phyloP scores from a whole-genome alignment of 2,888 invertebrate species.

The Protonemura montana region DNA sequence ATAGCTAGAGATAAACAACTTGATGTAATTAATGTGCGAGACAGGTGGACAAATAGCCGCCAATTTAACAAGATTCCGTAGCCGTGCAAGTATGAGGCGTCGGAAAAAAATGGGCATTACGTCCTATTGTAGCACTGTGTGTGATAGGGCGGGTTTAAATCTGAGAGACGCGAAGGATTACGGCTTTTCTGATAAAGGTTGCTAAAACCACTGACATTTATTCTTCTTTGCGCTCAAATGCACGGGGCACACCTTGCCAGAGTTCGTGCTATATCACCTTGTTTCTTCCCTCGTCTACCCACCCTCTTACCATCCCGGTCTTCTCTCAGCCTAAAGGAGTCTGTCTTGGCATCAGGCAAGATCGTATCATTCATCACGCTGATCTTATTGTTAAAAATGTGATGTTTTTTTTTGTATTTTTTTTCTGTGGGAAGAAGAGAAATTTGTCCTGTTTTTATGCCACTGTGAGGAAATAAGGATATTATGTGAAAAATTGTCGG shows the following conservation, averaged over 20 bases:
- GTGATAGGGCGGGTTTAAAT: conserved; percentile 14
- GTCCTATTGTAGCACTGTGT: neutral
- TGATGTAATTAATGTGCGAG: conserved; percentile 14
- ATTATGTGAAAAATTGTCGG: too few species aligned
- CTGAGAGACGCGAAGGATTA: neutral
- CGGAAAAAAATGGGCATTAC: conserved; percentile 2
- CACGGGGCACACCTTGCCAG: neutral
- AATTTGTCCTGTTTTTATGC: neutral
- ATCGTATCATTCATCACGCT: neutral
- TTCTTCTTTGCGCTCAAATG: neutral
- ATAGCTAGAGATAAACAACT: neutral
- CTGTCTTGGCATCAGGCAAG: neutral
- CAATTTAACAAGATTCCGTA: conserved; percentile 14
- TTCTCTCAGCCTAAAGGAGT: neutral
- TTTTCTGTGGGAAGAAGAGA: neutral
- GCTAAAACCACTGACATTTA: conserved; percentile 14
- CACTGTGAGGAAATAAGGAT: too few species aligned
- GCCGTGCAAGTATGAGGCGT: neutral
- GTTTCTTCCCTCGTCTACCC: neutral
- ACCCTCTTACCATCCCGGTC: neutral
- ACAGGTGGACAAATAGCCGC: conserved; percentile 14
- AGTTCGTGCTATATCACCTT: neutral
- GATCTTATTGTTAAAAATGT: neutral
- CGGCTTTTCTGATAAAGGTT: neutral
- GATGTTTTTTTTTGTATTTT: neutral